A percentile compares a stretch with the other conserved stretches of the same genome.
These are phyloP conservation scores for Thereva nobilitata DNA, from an alignment of 2,888 invertebrate species.

Conservation along the genomic window DNA sequence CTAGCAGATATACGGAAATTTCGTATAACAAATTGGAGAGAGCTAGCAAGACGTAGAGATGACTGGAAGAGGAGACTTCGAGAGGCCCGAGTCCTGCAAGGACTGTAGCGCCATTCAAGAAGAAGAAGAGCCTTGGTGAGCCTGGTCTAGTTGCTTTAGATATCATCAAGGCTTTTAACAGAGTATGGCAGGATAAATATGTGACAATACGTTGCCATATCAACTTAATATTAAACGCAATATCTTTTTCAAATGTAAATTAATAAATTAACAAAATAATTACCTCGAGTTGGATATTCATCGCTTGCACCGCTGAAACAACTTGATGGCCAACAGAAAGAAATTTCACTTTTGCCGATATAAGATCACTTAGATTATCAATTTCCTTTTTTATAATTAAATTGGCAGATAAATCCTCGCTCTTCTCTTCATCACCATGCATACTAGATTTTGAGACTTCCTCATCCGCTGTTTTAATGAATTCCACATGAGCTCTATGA, in stretches of 20 bases:
- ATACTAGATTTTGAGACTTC: conserved; percentile 14
- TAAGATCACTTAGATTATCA: conserved; percentile 57
- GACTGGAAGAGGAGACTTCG: no score
- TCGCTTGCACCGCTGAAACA: conserved; percentile 64
- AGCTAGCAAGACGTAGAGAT: no score
- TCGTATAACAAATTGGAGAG: no score
- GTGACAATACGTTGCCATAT: no score
- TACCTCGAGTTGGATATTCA: conserved; percentile 67
- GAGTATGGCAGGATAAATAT: no score
- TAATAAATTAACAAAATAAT: conserved; percentile 38
- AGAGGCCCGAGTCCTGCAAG: no score
- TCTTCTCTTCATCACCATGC: conserved; percentile 26
- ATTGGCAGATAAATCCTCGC: conserved; percentile 41
- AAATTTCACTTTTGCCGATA: conserved; percentile 64
- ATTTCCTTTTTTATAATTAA: conserved; percentile 48
- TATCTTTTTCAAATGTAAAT: not conserved
- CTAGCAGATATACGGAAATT: no score
- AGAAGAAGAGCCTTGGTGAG: no score
- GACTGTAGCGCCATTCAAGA: no score
- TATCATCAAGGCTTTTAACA: no score
- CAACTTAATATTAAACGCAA: no score
- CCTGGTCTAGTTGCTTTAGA: no score
- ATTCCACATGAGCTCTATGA: conserved; percentile 46
- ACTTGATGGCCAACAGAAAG: conserved; percentile 62
- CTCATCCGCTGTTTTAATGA: conserved; percentile 43